Conservation (phyloP, 1,140 invertebrate species). For the Akabosia matsudoensis region DNA sequence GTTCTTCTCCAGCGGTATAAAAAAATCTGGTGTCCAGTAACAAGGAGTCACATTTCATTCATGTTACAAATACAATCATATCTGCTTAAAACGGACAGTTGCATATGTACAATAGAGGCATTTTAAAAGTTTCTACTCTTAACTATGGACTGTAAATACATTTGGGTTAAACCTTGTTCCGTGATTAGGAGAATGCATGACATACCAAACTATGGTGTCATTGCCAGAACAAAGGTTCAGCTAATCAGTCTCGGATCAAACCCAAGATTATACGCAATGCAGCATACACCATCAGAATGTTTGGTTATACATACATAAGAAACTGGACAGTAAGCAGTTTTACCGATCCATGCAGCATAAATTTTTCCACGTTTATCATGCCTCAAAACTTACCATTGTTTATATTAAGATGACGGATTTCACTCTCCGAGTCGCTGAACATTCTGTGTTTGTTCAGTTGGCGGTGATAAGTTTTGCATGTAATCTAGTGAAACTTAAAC, state of each 20-base stretch:
- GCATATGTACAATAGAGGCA: background rate
- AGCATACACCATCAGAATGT: too few relatives aligned
- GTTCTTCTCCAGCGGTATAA: background rate
- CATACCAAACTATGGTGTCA: too few relatives aligned
- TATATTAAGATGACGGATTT: background rate
- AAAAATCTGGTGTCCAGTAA: background rate
- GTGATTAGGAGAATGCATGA: too few relatives aligned
- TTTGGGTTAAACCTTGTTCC: too few relatives aligned
- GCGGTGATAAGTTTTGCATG: background rate
- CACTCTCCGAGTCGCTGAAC: slow-evolving; percentile 16
- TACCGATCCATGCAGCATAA: too few relatives aligned
- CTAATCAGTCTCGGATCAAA: too few relatives aligned
- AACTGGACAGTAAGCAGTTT: background rate
- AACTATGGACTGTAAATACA: too few relatives aligned
- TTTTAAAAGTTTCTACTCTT: background rate
- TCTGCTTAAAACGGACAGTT: background rate
- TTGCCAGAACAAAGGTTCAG: too few relatives aligned
- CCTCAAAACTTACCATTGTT: slow-evolving; percentile 3
- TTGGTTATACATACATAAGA: background rate
- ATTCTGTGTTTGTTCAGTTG: background rate
- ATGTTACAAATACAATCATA: background rate
- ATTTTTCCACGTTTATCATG: too few relatives aligned
- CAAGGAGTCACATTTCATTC: background rate
- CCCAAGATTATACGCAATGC: too few relatives aligned
- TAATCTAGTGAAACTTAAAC: background rate